Conservation (phyloP, 2,888 invertebrate genomes). For the Labia minor region DNA sequence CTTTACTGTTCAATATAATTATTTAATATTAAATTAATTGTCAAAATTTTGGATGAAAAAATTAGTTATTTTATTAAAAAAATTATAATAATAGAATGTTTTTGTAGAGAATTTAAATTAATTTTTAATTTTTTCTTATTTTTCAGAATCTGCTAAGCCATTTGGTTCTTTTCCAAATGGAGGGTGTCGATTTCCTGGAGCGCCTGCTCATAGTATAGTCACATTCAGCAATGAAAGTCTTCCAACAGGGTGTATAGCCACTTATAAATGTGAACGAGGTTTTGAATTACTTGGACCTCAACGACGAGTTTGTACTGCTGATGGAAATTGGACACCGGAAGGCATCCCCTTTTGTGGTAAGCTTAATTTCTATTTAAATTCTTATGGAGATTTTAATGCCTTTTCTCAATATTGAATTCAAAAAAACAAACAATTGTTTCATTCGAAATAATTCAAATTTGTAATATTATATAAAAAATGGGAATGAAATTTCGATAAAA, state of each 20-base stretch:
- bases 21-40: no score
- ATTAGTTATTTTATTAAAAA: no score
- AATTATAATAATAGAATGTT: no score
- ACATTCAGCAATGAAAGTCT: constrained; percentile 58
- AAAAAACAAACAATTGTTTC: no score
- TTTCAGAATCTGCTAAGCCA: neutral
- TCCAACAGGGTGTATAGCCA: constrained; percentile 57
- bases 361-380: constrained; percentile 30
- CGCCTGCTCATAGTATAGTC: constrained; percentile 76
- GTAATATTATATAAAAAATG: no score
- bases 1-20: no score
- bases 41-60: no score
- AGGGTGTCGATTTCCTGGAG: constrained; percentile 75
- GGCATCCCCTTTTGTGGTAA: constrained; percentile 92
- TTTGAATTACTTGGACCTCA: constrained; percentile 86
- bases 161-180: constrained; percentile 24
- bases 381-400: no score
- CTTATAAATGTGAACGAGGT: constrained; percentile 76
- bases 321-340: constrained; percentile 74
- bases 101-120: no score
- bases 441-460: no score
- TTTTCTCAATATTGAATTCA: no score
- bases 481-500: no score
- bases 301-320: constrained; percentile 58
- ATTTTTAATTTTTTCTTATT: neutral